These are phyloP conservation scores for Lerema accius DNA, from an alignment of 1,140 invertebrate species.

Conservation along the genomic window DNA sequence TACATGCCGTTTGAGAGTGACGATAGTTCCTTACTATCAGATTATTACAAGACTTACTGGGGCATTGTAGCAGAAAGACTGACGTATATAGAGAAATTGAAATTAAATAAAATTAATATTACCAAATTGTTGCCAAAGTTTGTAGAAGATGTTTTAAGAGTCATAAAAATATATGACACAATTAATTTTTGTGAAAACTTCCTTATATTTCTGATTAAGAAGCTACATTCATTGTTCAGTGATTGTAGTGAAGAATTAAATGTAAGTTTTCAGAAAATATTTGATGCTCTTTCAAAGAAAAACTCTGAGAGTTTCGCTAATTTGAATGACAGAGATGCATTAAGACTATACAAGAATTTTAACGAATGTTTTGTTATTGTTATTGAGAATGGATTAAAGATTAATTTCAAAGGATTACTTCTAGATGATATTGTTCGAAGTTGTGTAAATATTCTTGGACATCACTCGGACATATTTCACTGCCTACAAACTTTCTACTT, in stretches of 20 bases:
- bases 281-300: conserved; percentile 48
- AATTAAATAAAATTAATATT: conserved; percentile 47
- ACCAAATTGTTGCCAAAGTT: conserved; percentile 59
- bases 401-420: conserved; percentile 43
- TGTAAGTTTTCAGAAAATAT: conserved; percentile 46
- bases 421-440: conserved; percentile 43
- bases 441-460: conserved; percentile 45
- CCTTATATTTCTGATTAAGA: conserved; percentile 60
- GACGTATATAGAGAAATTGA: conserved; percentile 61
- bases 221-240: conserved; percentile 57
- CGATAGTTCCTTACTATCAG: conserved; percentile 41
- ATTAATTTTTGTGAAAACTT: conserved; percentile 55
- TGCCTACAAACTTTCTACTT: conserved; percentile 63
- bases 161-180: conserved; percentile 57
- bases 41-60: conserved; percentile 70
- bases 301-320: conserved; percentile 48
- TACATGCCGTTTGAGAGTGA: conserved; percentile 66
- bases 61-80: conserved; percentile 61
- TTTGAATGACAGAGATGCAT: conserved; percentile 42
- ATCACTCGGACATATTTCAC: conserved; percentile 51
- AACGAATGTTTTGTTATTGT: conserved; percentile 63
- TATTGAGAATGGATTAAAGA: conserved; percentile 52
- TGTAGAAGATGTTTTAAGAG: conserved; percentile 54
- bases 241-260: conserved; percentile 47
- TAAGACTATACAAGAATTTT: conserved; percentile 59